These are phyloP conservation scores for Macaria notata DNA, from an alignment of 2,888 invertebrate genomes.

Conservation along the genomic window DNA sequence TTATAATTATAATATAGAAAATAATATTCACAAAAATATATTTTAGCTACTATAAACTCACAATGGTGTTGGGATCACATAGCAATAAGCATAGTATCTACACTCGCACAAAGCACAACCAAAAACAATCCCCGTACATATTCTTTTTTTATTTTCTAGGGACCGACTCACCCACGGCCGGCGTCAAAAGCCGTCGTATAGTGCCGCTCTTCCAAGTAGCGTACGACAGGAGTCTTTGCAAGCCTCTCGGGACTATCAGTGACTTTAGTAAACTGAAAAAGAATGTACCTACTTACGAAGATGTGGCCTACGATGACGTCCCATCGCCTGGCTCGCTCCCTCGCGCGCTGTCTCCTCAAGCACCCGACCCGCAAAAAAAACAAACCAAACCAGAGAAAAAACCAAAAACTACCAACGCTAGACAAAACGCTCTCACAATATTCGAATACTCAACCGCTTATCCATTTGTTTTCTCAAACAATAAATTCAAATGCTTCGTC, in stretches of 20 bases:
- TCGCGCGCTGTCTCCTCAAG: conserved; percentile 29
- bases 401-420: conserved; percentile 46
- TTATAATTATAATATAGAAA: too few species aligned
- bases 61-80: conserved; percentile 4
- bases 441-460: conserved; percentile 73
- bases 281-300: conserved; percentile 19
- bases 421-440: conserved; percentile 65
- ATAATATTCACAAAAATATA: too few species aligned
- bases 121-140: too few species aligned
- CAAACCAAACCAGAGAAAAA: conserved; percentile 22
- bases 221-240: conserved; percentile 73
- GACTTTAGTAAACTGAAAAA: conserved; percentile 60
- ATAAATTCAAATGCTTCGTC: conserved; percentile 74
- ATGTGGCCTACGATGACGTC: conserved; percentile 30
- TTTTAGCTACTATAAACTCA: background rate
- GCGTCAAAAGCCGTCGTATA: conserved; percentile 43
- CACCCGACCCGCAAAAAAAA: conserved; percentile 27
- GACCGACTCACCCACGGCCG: conserved; percentile 48
- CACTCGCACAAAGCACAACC: background rate
- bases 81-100: background rate
- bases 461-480: conserved; percentile 72
- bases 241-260: conserved; percentile 65
- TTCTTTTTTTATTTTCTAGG: conserved; percentile 68
- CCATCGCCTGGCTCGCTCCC: conserved; percentile 44
- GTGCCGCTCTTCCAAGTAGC: conserved; percentile 75